phyloP scores from a whole-genome alignment of 2,113 vertebrate genomes.

The Eolophus roseicapilla region DNA sequence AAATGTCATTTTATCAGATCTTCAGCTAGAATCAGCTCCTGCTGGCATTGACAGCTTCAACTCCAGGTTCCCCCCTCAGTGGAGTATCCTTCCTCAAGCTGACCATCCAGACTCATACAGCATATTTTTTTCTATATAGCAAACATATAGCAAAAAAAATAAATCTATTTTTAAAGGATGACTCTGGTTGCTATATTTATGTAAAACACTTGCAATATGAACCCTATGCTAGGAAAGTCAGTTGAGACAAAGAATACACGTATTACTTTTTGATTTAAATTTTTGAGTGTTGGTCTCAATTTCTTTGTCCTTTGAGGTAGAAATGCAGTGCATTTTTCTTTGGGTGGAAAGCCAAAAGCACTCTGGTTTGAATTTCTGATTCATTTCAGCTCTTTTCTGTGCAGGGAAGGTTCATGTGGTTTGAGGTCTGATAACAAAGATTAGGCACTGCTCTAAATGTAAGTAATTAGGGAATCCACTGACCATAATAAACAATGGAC shows the following conservation, averaged over 20 bases:
- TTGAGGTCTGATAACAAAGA: conserved; percentile 4
- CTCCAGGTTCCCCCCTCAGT: background rate
- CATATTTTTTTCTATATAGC: background rate
- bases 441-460: conserved; percentile 20
- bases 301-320: background rate
- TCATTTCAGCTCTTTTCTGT: background rate
- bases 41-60: background rate
- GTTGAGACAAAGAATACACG: background rate
- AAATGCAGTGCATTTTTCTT: background rate
- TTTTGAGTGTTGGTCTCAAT: fast-evolving
- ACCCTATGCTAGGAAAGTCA: background rate
- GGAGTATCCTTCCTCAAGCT: background rate
- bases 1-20: background rate
- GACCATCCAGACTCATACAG: background rate
- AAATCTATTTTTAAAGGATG: background rate
- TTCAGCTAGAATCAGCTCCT: background rate
- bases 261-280: background rate
- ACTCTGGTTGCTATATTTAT: background rate
- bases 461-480: conserved; percentile 38
- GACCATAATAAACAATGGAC: conserved; percentile 31
- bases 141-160: background rate
- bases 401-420: background rate
- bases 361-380: background rate
- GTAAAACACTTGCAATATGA: background rate
- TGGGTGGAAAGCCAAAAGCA: background rate